Evolutionary conservation across 2,113 vertebrate genomes (phyloP), one percentile per base, ranked within the genome.

Genomic region (Phaetusa simplex): DNA sequence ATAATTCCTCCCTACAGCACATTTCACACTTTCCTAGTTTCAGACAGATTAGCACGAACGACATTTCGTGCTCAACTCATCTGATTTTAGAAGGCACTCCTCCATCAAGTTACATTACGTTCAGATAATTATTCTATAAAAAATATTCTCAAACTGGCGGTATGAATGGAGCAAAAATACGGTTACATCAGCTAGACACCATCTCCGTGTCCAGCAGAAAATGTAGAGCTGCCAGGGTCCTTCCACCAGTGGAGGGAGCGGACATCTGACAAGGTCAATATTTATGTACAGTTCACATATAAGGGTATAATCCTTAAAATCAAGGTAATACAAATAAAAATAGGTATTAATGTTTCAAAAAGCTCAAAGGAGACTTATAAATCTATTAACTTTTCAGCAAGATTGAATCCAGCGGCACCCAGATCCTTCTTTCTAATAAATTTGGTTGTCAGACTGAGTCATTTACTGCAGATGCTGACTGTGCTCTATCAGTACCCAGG

Each of bases 21-120:
- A 93, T 97, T 97, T 98, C 90, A 94, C 69, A 95, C 79, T 94
- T 93, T 66, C n/a, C 74, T 84, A 85, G 58, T 91, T 93, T 95
- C 82, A 81, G 70, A 87, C 53, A 95, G 93, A 97, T 98, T 95
- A 97, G 71, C 58, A 89, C 58, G 94, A 95, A 93, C 82, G 82
- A 82, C 91, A 88, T 96, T 94, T 94, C 2, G 17, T 90, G 77
- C 82, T 86, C 72, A 90, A 40, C 40, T 70, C 78, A 74, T 94
- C 86, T 95, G 94, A 95, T 89, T 93, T 96, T 87, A 82, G 92
- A 93, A 98, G 95, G 77, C 90, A 80, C 40, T 91, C 49, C 70
- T 97, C 86, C 86, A 94, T 93, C 90, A 92, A 94, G 79, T 86
- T 93, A 83, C 30, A 6, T 78, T 86, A 61, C 9, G 0, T 82